phyloP scores from a whole-genome alignment of 1,140 invertebrate genomes.

The Lanistes nyassanus region DNA sequence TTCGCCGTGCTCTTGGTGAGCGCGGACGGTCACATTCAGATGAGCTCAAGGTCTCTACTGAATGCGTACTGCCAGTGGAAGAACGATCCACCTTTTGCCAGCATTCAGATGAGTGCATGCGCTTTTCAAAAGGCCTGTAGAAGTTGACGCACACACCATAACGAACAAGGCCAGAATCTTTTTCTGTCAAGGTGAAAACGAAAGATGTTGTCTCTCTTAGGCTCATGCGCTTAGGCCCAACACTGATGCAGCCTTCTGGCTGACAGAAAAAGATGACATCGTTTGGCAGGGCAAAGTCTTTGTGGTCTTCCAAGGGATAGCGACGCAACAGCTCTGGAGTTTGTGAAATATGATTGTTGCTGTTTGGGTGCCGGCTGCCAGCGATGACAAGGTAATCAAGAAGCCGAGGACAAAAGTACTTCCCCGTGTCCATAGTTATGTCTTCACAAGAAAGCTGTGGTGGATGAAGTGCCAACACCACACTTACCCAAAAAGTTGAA shows the following conservation, averaged over 20 bases:
- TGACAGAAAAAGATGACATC: conserved; percentile 99
- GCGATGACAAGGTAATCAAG: conserved; percentile 96
- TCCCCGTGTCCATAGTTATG: conserved; percentile 50
- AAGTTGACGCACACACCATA: conserved; percentile 97
- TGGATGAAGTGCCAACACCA: neutral
- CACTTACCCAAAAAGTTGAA: neutral
- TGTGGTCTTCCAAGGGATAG: conserved; percentile 96
- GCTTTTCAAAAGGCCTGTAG: conserved; percentile 86
- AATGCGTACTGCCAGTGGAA: conserved; percentile 43
- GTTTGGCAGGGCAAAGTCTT: conserved; percentile 93
- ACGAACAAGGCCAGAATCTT: conserved; percentile 89
- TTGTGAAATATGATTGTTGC: conserved; percentile 65
- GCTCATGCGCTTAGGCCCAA: conserved; percentile 80
- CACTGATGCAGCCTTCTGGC: conserved; percentile 94
- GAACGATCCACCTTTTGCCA: conserved; percentile 42
- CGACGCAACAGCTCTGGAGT: conserved; percentile 72
- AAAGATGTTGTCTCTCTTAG: conserved; percentile 91
- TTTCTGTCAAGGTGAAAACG: conserved; percentile 98
- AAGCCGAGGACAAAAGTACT: conserved; percentile 74
- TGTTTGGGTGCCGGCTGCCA: conserved; percentile 79
- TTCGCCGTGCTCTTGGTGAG: conserved; percentile 55
- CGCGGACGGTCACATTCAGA: conserved; percentile 73
- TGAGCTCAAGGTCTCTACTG: conserved; percentile 72
- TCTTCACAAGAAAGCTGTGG: neutral
- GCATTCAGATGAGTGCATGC: conserved; percentile 44